Evolutionary conservation across 2,888 invertebrate genomes (phyloP).

Genomic region (Prosopocoilus inquinatus): DNA sequence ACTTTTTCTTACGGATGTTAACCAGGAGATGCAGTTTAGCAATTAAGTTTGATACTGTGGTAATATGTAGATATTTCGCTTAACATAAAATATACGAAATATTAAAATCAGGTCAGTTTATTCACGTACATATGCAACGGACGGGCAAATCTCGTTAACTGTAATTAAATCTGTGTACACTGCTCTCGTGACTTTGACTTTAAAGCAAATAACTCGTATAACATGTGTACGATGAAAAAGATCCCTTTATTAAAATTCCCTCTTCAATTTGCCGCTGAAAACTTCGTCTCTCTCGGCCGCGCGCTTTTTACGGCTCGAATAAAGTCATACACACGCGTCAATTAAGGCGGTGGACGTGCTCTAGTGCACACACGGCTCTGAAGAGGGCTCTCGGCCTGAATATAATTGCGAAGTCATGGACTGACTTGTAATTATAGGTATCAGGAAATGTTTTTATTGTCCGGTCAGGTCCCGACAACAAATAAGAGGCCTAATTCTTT

Average conservation of each 20-base stretch:
- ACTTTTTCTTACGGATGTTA: too few species aligned
- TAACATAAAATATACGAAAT: too few species aligned
- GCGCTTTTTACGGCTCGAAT: constrained; percentile 3
- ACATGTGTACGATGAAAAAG: constrained; percentile 1
- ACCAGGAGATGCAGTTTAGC: too few species aligned
- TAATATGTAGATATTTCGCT: too few species aligned
- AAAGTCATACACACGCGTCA: constrained; percentile 31
- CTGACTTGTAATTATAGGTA: constrained; percentile 34
- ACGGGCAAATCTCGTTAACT: constrained; percentile 1
- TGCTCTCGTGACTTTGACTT: background rate
- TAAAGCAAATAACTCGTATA: background rate
- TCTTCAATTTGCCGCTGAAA: background rate
- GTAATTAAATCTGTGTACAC: background rate
- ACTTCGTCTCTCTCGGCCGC: background rate
- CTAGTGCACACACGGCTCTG: constrained; percentile 37
- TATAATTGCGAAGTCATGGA: constrained; percentile 37
- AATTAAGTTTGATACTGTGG: too few species aligned
- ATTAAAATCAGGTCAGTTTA: too few species aligned
- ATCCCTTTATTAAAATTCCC: constrained; percentile 1
- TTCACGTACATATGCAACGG: too few species aligned
- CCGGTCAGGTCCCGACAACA: constrained; percentile 10
- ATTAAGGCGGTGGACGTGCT: constrained; percentile 41
- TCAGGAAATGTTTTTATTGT: constrained; percentile 32
- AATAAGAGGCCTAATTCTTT: constrained; percentile 8
- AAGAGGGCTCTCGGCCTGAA: constrained; percentile 31